Conservation (phyloP, 2,113 vertebrate genomes). For the Tyto alba region DNA sequence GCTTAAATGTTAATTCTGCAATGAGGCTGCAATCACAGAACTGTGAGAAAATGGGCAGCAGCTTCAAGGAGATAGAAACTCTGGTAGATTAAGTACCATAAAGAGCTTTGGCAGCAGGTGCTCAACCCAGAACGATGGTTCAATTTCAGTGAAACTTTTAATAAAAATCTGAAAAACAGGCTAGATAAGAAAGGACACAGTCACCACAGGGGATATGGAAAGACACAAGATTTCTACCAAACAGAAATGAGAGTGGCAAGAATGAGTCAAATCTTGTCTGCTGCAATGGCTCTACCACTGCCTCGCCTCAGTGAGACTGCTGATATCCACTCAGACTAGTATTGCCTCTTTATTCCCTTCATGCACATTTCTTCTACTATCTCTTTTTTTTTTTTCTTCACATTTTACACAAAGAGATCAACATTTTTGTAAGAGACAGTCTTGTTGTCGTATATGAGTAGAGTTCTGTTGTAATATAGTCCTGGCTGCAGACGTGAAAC, state of each 20-base stretch:
- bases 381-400: neutral
- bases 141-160: neutral
- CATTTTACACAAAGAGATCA: neutral
- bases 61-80: neutral
- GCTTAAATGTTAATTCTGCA: neutral
- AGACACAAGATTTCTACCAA: neutral
- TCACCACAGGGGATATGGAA: neutral
- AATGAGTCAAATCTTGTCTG: neutral
- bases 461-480: neutral
- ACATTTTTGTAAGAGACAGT: neutral
- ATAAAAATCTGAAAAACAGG: neutral
- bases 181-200: neutral
- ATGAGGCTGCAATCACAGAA: neutral
- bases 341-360: neutral
- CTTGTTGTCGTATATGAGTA: neutral
- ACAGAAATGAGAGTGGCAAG: neutral
- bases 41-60: neutral
- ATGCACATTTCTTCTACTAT: neutral
- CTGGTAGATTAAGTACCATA: neutral
- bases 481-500: neutral
- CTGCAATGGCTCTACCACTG: neutral
- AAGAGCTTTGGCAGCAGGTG: neutral
- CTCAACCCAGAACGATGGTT: neutral
- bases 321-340: neutral
- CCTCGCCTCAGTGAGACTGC: neutral